Conservation (phyloP, 2,797 vertebrate genomes). For the Falco novaeseelandiae region DNA sequence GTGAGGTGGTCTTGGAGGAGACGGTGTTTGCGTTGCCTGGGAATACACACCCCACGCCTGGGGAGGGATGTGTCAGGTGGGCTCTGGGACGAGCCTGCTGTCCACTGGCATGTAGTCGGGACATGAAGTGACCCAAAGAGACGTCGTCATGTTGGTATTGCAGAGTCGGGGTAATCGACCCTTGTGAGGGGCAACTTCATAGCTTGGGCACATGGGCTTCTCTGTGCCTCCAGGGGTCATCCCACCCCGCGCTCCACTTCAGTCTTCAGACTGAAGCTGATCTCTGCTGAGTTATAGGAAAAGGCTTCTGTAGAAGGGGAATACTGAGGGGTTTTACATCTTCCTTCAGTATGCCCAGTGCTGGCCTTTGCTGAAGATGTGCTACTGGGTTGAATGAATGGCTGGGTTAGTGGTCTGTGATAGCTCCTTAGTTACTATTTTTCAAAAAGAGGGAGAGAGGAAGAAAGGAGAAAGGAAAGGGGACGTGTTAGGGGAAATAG, state of each 20-base stretch:
- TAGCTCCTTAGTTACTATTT: background rate
- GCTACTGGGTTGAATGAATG: background rate
- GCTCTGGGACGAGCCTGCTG: background rate
- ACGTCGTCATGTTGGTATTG: background rate
- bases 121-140: background rate
- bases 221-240: background rate
- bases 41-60: background rate
- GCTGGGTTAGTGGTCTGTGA: background rate
- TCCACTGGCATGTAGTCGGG: background rate
- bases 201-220: background rate
- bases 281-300: background rate
- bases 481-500: background rate
- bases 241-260: fast-evolving
- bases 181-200: background rate
- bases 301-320: background rate
- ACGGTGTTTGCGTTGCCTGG: background rate
- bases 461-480: background rate
- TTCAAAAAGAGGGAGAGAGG: background rate
- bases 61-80: background rate
- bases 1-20: background rate
- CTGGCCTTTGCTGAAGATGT: background rate
- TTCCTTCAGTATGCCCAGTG: background rate
- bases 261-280: background rate
- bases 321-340: background rate
- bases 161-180: background rate